Conservation (phyloP, 2,888 invertebrate species). For the Drosophila anomelani region DNA sequence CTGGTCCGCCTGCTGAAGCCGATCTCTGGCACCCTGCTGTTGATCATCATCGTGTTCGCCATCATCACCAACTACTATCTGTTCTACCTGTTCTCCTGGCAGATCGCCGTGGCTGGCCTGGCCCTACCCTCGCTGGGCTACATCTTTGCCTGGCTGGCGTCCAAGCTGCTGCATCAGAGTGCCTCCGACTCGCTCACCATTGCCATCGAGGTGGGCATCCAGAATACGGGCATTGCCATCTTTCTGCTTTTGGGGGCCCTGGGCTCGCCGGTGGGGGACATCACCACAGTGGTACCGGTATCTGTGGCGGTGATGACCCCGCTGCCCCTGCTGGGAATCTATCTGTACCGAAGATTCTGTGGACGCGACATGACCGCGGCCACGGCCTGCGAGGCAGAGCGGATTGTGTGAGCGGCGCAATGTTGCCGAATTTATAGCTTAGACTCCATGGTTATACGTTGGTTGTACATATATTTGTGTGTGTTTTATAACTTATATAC, state of each 20-base stretch:
- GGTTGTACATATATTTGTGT: slow-evolving; percentile 8
- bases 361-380: slow-evolving; percentile 33
- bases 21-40: slow-evolving; percentile 90
- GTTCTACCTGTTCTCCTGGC: slow-evolving; percentile 94
- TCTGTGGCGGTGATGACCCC: slow-evolving; percentile 97
- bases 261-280: slow-evolving; percentile 93
- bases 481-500: slow-evolving; percentile 15
- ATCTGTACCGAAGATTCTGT: slow-evolving; percentile 82
- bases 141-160: slow-evolving; percentile 88
- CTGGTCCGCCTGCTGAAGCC: slow-evolving; percentile 93
- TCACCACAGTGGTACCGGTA: slow-evolving; percentile 96
- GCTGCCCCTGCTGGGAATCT: slow-evolving; percentile 89
- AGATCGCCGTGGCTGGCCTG: slow-evolving; percentile 92
- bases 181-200: slow-evolving; percentile 92
- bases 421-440: background rate
- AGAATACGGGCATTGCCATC: slow-evolving; percentile 96
- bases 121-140: slow-evolving; percentile 94
- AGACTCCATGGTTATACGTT: background rate
- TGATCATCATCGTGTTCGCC: slow-evolving; percentile 94
- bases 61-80: slow-evolving; percentile 95
- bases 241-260: slow-evolving; percentile 93
- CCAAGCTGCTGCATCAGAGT: slow-evolving; percentile 87
- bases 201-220: slow-evolving; percentile 96
- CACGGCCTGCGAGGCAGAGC: slow-evolving; percentile 48
- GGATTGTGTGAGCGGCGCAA: slow-evolving; percentile 49